Conservation (phyloP, 92 coral and sea anemone species). For the Epizoanthus scotinus region DNA sequence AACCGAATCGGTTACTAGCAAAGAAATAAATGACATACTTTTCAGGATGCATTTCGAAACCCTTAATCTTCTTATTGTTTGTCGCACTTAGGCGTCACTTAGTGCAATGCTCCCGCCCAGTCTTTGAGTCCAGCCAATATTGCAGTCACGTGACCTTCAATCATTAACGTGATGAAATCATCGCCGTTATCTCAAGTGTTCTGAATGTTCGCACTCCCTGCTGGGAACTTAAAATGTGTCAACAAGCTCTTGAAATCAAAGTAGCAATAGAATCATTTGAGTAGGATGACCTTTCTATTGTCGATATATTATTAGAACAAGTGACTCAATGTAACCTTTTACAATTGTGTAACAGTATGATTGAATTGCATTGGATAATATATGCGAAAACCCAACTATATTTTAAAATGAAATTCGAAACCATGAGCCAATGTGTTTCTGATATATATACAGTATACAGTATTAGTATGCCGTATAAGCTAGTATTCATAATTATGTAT, state of each 20-base stretch:
- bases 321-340: too few species aligned
- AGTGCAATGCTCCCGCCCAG: conserved; percentile 26
- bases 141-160: conserved; percentile 13
- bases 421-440: too few species aligned
- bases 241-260: conserved; percentile 45
- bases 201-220: conserved; percentile 14
- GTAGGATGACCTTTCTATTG: conserved; percentile 7
- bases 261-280: neutral
- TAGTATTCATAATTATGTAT: too few species aligned
- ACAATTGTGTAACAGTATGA: too few species aligned
- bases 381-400: too few species aligned
- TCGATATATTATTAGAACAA: too few species aligned
- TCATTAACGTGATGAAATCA: conserved; percentile 16
- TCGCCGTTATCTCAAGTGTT: conserved; percentile 14
- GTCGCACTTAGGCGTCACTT: conserved; percentile 1
- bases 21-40: conserved; percentile 37
- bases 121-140: neutral
- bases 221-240: conserved; percentile 43
- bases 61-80: conserved; percentile 22
- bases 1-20: conserved; percentile 14
- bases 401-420: too few species aligned
- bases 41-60: neutral
- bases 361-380: too few species aligned
- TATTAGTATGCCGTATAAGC: too few species aligned
- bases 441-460: too few species aligned